These are phyloP conservation scores for Liposcelis brunnea DNA, from an alignment of 2,888 invertebrate species.

Conservation along the genomic window DNA sequence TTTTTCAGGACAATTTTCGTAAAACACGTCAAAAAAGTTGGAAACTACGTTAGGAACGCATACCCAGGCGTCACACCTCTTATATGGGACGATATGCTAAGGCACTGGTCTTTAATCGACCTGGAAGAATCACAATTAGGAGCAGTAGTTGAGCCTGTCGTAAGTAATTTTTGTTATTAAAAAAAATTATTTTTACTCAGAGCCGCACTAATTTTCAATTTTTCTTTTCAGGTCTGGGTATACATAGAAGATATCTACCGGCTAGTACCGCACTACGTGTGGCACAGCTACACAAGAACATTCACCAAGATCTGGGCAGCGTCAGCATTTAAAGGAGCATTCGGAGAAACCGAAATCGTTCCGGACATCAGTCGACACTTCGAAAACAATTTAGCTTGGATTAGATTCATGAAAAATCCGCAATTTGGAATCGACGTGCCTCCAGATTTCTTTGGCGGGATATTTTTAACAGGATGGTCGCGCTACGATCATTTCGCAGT, in stretches of 20 bases:
- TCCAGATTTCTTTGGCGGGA: constrained; percentile 17
- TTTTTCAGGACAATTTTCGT: constrained; percentile 20
- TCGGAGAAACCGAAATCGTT: constrained; percentile 26
- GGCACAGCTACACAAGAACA: constrained; percentile 23
- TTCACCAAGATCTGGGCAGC: constrained; percentile 32
- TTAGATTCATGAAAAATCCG: constrained; percentile 30
- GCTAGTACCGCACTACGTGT: constrained; percentile 23
- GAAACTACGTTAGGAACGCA: constrained; percentile 23
- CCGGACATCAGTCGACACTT: constrained; percentile 26
- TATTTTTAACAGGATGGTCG: constrained; percentile 27
- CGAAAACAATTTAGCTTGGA: constrained; percentile 27
- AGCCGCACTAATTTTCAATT: no score
- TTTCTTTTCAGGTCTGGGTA: constrained; percentile 25
- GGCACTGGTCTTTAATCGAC: constrained; percentile 22
- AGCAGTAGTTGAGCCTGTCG: constrained; percentile 32
- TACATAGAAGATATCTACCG: constrained; percentile 25
- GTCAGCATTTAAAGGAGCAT: constrained; percentile 33
- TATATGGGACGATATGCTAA: constrained; percentile 38
- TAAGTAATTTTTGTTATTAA: constrained; percentile 16
- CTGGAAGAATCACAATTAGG: constrained; percentile 24
- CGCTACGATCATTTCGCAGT: constrained; percentile 27
- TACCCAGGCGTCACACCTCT: constrained; percentile 25
- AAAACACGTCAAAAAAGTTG: constrained; percentile 22
- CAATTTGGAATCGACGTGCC: constrained; percentile 15
- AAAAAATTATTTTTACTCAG: no score